These are phyloP conservation scores for Gymnocypris eckloni DNA, from an alignment of 2,797 vertebrate species.

Conservation along the genomic window DNA sequence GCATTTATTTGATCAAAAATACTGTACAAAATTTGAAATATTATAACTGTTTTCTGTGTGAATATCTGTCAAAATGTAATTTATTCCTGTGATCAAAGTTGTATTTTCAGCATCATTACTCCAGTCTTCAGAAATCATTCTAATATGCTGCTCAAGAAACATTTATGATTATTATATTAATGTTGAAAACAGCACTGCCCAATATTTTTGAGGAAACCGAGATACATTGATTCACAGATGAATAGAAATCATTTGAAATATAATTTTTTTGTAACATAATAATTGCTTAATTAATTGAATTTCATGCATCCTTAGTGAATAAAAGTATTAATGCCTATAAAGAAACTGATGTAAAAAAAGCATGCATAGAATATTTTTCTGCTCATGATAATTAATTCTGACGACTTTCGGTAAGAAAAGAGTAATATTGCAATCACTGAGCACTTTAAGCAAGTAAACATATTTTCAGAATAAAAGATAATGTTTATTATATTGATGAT, in stretches of 20 bases:
- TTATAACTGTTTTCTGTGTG: not conserved
- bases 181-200: not conserved
- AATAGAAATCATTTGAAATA: not conserved
- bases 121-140: not conserved
- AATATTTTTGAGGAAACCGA: not conserved
- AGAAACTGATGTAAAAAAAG: too few relatives aligned
- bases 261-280: not conserved
- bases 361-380: too few relatives aligned
- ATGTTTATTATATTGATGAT: not conserved
- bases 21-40: not conserved
- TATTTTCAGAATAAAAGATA: not conserved
- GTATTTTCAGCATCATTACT: not conserved
- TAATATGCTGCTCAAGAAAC: not conserved
- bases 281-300: too few relatives aligned
- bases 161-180: not conserved
- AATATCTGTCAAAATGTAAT: not conserved
- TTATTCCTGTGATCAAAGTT: not conserved
- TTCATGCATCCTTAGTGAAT: too few relatives aligned
- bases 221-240: not conserved
- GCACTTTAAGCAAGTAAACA: too few relatives aligned
- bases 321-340: too few relatives aligned
- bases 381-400: too few relatives aligned
- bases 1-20: not conserved
- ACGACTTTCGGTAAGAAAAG: too few relatives aligned
- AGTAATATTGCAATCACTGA: too few relatives aligned